A percentile compares a stretch with the other conserved stretches of the same genome.
Conservation (phyloP, 2,888 invertebrate genomes). For the Callinectes sapidus region DNA sequence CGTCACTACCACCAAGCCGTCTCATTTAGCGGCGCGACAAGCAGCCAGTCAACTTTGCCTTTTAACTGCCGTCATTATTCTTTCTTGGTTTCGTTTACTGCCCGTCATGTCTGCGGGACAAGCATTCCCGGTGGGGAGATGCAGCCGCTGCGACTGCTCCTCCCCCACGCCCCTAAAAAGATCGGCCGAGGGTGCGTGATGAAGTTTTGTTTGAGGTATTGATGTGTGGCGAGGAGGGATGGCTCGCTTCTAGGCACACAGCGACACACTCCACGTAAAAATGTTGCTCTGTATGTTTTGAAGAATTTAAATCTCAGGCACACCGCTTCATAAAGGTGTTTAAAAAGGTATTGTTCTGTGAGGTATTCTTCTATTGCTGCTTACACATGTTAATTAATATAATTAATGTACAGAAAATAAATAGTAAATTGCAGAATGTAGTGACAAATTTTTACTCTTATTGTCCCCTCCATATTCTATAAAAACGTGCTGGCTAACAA, state of each 20-base stretch:
- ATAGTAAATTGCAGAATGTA: not conserved
- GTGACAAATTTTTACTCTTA: not conserved
- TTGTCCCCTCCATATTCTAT: not conserved
- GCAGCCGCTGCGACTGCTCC: not conserved
- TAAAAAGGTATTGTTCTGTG: conserved; percentile 7
- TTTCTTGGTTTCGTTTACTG: conserved; percentile 27
- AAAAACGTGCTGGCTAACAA: not conserved
- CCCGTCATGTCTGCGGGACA: conserved; percentile 29
- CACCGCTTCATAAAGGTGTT: not conserved
- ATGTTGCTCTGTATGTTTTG: not conserved
- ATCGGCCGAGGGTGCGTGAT: conserved; percentile 5
- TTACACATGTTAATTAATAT: not conserved
- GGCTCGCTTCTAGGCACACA: not conserved
- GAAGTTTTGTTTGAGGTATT: conserved; percentile 10
- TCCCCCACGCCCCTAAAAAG: not conserved
- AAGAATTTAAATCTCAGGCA: conserved; percentile 8
- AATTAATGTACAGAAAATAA: not conserved
- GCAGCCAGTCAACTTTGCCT: conserved; percentile 47
- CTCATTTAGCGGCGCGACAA: conserved; percentile 46
- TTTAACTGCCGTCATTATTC: conserved; percentile 26
- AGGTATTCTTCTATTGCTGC: not conserved
- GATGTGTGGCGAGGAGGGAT: conserved; percentile 13
- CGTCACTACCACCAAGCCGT: conserved; percentile 28
- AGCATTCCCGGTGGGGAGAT: conserved; percentile 11
- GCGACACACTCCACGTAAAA: not conserved